Base-by-base conservation (phyloP, 2,888 invertebrate genomes). In the Lepidonotus clava region DNA sequence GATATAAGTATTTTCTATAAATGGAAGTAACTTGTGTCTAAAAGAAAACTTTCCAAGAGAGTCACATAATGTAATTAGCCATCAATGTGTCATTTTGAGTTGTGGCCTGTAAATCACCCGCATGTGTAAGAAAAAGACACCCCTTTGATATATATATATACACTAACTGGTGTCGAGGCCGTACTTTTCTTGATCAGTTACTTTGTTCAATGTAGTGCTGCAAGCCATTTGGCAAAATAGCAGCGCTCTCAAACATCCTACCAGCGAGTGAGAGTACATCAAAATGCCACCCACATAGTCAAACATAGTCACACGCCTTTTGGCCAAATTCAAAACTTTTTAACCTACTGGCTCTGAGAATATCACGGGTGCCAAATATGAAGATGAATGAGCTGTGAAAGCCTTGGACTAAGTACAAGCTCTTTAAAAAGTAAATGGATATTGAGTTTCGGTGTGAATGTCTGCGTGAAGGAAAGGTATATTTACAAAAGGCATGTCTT, bases 101-200 rank as follows among this genome's bases (percentile, higher is more conserved):
- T n/a, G n/a, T n/a, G n/a, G n/a, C n/a, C n/a, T n/a, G n/a, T n/a
- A n/a, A n/a, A n/a, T n/a, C n/a, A n/a, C n/a, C n/a, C n/a, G n/a
- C n/a, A n/a, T n/a, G n/a, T n/a, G n/a, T n/a, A n/a, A n/a, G n/a
- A n/a, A n/a, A n/a, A n/a, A n/a, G n/a, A n/a, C n/a, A n/a, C n/a
- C n/a, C n/a, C n/a, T n/a, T n/a, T n/a, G n/a, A n/a, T n/a, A n/a
- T n/a, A n/a, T n/a, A n/a, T n/a, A n/a, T n/a, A n/a, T n/a, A n/a
- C n/a, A n/a, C n/a, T n/a, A n/a, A n/a, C n/a, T n/a, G n/a, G n/a
- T n/a, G n/a, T n/a, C n/a, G n/a, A n/a, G n/a, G n/a, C n/a, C n/a
- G n/a, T n/a, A n/a, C n/a, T n/a, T n/a, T n/a, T n/a, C 61, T 28
- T 61, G 61, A 61, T 61, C 61, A 28, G 61, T 61, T 61, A 61